Evolutionary conservation across 2,797 vertebrate genomes (phyloP), one percentile per base, ranked within the genome.

Genomic region (Falco naumanni): DNA sequence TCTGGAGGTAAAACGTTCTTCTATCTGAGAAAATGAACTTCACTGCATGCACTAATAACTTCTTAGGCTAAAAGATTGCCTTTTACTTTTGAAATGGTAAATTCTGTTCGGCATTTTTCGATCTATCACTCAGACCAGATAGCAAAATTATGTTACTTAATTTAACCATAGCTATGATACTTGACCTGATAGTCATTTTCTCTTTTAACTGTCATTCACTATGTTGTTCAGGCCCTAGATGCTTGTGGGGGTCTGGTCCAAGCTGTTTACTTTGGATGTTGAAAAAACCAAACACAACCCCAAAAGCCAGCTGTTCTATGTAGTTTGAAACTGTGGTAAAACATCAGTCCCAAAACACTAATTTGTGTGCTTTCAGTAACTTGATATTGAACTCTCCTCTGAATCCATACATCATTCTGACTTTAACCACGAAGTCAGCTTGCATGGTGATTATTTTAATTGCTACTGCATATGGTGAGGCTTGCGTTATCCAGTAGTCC

Each of bases 31-130:
- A 91, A 84, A 56, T 39, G 19, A 88, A 59, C 16, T 84, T 89
- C 22, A 10, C 15, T 93, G 33, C 4, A 16, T 53, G 37, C 47
- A 13, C 18, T 92, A 79, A 56, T 92, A 88, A 83, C 22, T 75
- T 71, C 41, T 54, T 63, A 39, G 41, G 28, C 24, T 82, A 45
- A 72, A 80, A 69, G 54, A 31, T 61, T 86, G 41, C 17, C 25
- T 43, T 77, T 96, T 91, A 41, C 37, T 82, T 68, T 68, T 39
- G 11, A 81, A 88, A 76, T 41, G 68, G 19, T 91, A 57, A 76
- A 54, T 84, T 75, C 11, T 50, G 29, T 64, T 79, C 70, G 21
- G 6, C 11, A 29, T 81, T 93, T 92, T 94, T 86, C 33, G 53
- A 9, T 79, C 17, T 80, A n/a, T 85, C 48, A 28, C 28, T 91